Evolutionary conservation across 2,888 invertebrate species (phyloP), one percentile per base, ranked within the genome.

Genomic region (Polydesmus complanatus): DNA sequence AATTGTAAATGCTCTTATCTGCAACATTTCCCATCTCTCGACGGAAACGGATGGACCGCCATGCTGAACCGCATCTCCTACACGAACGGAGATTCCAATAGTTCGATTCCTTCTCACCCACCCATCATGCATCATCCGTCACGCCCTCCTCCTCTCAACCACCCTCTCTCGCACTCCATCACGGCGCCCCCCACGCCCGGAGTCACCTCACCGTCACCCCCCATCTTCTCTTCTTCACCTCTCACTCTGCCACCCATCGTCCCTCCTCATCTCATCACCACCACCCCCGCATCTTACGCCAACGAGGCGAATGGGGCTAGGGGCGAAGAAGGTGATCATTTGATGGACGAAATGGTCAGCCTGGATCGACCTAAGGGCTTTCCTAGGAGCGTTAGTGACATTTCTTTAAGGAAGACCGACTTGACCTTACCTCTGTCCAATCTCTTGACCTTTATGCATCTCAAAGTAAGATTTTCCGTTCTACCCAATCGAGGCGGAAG

Each of bases 381-480:
- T 67, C 70, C 72, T 37, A 70, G 73, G 58, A 72, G 72, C 61
- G 69, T 72, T 62, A 72, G 71, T 37, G 73, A 73, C 66, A 70
- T 71, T 48, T 72, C 72, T 54, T 67, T 73, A 49, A 67, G 72
- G 37, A 70, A 71, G 64, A 69, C 70, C 59, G 70, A 71, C 66
- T 70, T 72, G 62, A 70, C 72, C 23, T 67, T 73, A 60, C 67
- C 72, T 62, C 69, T 72, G 56, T 71, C 72, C 60, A 72, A 72
- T 58, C 71, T 73, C 62, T 71, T 72, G 21, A 71, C 72, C 59
- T 67, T 73, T 58, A 72, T 72, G 71, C 72, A 72, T 61, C 72
- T 73, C 64, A 73, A 73, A 72, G 73, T 73, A 71, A 66, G 61
- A 55, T 14, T n/a, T n/a, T n/a, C n/a, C n/a, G n/a, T n/a, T n/a